A percentile compares a stretch with the other conserved stretches of the same genome.
Evolutionary conservation across 1,140 invertebrate species (phyloP).

Genomic region (Aphelenchoides fujianensis): DNA sequence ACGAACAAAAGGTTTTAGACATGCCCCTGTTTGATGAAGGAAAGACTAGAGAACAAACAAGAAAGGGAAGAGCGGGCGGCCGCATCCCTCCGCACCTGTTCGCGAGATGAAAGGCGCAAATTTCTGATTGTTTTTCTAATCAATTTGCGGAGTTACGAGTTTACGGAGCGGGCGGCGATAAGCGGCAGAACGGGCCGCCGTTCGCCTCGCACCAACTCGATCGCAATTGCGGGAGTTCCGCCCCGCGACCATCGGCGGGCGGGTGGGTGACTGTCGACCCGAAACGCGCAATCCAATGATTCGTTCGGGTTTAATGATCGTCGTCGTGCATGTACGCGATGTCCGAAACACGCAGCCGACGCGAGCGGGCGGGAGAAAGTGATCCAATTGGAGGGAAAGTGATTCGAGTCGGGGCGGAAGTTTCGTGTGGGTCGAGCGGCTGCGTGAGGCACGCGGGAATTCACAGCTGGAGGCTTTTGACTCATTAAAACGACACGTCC

Average conservation of each 20-base stretch:
- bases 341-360: too few relatives aligned
- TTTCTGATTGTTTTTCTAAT: background rate
- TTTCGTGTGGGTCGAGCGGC: background rate
- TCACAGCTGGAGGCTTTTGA: background rate
- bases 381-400: background rate
- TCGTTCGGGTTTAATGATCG: background rate
- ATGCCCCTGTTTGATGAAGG: too few relatives aligned
- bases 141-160: background rate
- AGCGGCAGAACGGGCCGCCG: background rate
- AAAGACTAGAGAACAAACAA: too few relatives aligned
- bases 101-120: background rate
- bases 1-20: too few relatives aligned
- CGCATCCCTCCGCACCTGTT: too few relatives aligned
- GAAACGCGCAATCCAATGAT: background rate
- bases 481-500: too few relatives aligned
- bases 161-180: background rate
- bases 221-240: too few relatives aligned
- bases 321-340: too few relatives aligned
- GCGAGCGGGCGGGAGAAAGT: too few relatives aligned
- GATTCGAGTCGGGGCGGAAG: background rate
- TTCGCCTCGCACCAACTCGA: background rate
- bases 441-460: background rate
- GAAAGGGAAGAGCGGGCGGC: too few relatives aligned
- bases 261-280: background rate
- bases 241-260: too few relatives aligned